Evolutionary conservation across 2,797 vertebrate species (phyloP), one percentile per base, ranked within the genome.

Genomic region (Podarcis lilfordi): DNA sequence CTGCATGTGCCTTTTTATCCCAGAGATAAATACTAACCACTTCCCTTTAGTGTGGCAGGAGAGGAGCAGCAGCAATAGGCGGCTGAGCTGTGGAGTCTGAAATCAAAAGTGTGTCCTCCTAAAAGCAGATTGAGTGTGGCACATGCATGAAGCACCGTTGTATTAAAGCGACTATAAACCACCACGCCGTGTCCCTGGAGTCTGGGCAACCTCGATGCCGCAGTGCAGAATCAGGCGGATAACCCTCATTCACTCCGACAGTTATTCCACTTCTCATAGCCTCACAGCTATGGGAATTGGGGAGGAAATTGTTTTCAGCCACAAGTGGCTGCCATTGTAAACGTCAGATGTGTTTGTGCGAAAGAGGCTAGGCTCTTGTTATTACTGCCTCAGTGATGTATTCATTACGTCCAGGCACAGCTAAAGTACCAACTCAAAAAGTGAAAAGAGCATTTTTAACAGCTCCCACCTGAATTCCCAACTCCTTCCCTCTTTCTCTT

Each of bases 261-360:
- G 43, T 66, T 69, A 66, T 35, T 64, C 40, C 21, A 19, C 55
- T 75, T 32, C 40, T 82, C 4, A 19, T 32, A 66, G 80, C 59
- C 59, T 77, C 37, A n/a, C 25, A 29, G 71, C 15, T 61, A 13
- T 45, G 72, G 25, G 55, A 80, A 83, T 40, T 75, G 50, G 75
- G 8, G n/a, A 10, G 64, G 17, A 66, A 77, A 88, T 88, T 45
- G 25, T 77, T 88, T 88, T 88, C 59, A 66, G 55, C 35, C 68
- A 72, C 35, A 61, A 72, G 78, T 72, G 59, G 75, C 59, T 68
- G 75, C 37, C 27, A 50, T 29, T 11, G 72, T 77, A 77, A 83
- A 75, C n/a, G 9, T 25, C 29, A 64, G 7, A 13, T 13, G 11
- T 50, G 50, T 50, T 10, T 50, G 50, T 27, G 23, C 77, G 8